phyloP scores from a whole-genome alignment of 2,888 invertebrate species.

The Brachyopa scutellaris region DNA sequence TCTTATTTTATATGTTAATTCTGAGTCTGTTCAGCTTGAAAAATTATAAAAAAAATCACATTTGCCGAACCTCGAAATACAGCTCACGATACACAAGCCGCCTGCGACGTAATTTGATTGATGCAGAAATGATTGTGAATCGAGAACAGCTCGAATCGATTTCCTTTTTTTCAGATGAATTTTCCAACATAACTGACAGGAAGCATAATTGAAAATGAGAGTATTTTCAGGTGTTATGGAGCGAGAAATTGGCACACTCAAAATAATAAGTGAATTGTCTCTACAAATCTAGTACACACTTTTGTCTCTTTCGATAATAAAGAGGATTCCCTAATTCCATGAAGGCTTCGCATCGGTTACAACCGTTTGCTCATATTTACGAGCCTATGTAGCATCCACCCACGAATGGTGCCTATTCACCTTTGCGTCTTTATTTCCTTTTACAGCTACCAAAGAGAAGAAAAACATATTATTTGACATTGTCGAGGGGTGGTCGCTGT shows the following conservation, averaged over 20 bases:
- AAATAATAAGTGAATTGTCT: constrained; percentile 9
- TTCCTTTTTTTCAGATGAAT: not conserved
- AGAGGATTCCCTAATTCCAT: constrained; percentile 1
- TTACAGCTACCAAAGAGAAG: not conserved
- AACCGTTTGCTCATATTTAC: not conserved
- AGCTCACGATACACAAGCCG: no score
- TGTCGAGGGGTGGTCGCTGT: not conserved
- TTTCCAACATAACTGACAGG: constrained; percentile 22
- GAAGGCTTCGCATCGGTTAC: constrained; percentile 22
- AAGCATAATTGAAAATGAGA: constrained; percentile 9
- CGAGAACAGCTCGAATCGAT: no score
- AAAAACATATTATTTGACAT: not conserved
- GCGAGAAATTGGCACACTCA: constrained; percentile 18
- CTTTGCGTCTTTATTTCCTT: not conserved
- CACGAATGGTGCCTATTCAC: not conserved
- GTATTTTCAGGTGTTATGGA: constrained; percentile 3
- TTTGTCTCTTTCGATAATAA: not conserved
- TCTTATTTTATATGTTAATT: no score
- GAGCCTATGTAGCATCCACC: not conserved
- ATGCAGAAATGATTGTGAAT: no score
- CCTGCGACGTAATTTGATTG: no score
- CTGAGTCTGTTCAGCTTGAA: no score
- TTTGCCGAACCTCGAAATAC: no score
- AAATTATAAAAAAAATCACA: no score
- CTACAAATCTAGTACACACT: not conserved